Evolutionary conservation across 2,113 vertebrate genomes (phyloP).

Genomic region (Hiodon tergisus): DNA sequence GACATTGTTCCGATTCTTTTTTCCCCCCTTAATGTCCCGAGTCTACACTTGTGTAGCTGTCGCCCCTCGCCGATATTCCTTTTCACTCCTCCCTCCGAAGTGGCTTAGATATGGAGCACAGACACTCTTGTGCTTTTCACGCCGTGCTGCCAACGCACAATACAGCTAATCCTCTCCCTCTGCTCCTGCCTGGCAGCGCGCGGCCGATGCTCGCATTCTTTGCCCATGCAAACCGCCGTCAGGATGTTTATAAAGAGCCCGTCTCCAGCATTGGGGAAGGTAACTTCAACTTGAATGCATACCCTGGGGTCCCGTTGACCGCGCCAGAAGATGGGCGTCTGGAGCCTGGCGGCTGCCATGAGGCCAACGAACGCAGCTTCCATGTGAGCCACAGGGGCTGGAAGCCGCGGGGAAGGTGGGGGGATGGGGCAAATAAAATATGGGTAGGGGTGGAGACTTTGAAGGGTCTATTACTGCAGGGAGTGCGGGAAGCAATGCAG

Average conservation of each 20-base stretch:
- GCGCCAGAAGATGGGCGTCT: conserved; percentile 11
- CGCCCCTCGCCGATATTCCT: background rate
- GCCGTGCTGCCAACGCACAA: conserved; percentile 5
- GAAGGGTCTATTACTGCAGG: conserved; percentile 64
- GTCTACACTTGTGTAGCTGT: background rate
- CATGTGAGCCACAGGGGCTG: conserved; percentile 63
- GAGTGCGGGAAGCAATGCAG: conserved; percentile 48
- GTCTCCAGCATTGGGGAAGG: conserved; percentile 21
- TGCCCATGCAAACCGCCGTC: conserved; percentile 19
- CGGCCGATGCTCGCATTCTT: conserved; percentile 3
- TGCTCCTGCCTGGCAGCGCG: background rate
- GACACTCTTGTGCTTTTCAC: background rate
- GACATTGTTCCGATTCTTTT: background rate
- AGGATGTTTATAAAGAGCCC: conserved; percentile 20
- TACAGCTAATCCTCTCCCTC: conserved; percentile 11
- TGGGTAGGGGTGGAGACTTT: conserved; percentile 60
- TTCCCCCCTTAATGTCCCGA: conserved; percentile 3
- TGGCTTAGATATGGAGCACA: background rate
- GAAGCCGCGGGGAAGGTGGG: conserved; percentile 47
- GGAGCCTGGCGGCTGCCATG: conserved; percentile 29
- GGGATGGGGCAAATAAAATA: conserved; percentile 57
- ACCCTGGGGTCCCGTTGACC: conserved; percentile 26
- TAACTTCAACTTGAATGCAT: conserved; percentile 25
- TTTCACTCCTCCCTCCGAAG: background rate
- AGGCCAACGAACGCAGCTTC: conserved; percentile 56